A percentile compares a stretch with the other conserved stretches of the same genome.
Evolutionary conservation across 23 tunicate species (phyloP).

Genomic region (Halocynthia aurantium): DNA sequence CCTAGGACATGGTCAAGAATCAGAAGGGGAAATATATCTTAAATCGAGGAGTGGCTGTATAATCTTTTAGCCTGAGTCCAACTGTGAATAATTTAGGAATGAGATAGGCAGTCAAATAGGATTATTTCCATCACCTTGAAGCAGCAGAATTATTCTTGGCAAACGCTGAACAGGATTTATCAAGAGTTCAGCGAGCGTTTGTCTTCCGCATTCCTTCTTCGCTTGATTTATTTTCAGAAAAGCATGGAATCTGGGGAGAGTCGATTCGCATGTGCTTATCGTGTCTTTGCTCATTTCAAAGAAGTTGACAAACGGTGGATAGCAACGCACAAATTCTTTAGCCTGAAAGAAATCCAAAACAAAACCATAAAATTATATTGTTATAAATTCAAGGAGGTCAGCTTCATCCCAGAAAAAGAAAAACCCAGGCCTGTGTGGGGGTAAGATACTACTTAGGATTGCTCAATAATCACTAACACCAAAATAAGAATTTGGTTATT

Average conservation of each 20-base stretch:
- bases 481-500: too few relatives aligned
- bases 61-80: too few relatives aligned
- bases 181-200: constrained; percentile 79
- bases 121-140: constrained; percentile 44
- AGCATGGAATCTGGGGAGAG: constrained; percentile 81
- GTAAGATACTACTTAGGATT: too few relatives aligned
- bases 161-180: constrained; percentile 90
- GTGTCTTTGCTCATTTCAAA: constrained; percentile 78
- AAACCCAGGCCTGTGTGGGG: too few relatives aligned
- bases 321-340: constrained; percentile 64
- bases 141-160: constrained; percentile 74
- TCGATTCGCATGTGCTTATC: constrained; percentile 47
- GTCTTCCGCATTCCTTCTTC: constrained; percentile 86
- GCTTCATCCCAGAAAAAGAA: too few relatives aligned
- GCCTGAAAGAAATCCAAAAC: constrained; percentile 37
- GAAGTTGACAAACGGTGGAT: constrained; percentile 91
- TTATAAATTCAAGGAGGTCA: too few relatives aligned
- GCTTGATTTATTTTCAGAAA: constrained; percentile 94
- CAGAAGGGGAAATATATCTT: too few relatives aligned
- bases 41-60: too few relatives aligned
- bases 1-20: too few relatives aligned
- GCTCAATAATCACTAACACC: too few relatives aligned
- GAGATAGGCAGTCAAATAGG: not conserved
- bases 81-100: not conserved
- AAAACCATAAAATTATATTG: too few relatives aligned